Base-by-base conservation (phyloP, 2,888 invertebrate genomes). In the Sesia bembeciformis region DNA sequence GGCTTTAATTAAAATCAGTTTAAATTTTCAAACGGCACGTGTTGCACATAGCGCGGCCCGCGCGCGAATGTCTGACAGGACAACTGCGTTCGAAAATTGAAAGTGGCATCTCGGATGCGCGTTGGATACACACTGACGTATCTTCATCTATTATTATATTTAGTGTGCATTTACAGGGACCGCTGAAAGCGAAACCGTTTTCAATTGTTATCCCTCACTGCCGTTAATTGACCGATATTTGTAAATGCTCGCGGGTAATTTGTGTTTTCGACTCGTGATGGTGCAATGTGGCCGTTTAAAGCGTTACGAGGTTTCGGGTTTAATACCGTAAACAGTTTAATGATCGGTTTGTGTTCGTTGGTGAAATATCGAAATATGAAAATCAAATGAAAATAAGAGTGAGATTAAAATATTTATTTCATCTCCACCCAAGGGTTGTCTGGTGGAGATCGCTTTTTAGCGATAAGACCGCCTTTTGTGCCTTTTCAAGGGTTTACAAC, bases 81-180 rank as follows among this genome's bases (percentile, higher is more conserved):
- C 38, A 38, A 39, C 50, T 59, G 67, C 72, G 64, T 70, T 65
- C 66, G 72, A 79, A 86, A 88, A 87, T 75, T 74, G 87, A 87
- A 84, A 87, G 88, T 87, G 86, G 65, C 61, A 61, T 69, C 66
- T 71, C 74, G 77, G 78, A 81, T 74, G 72, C 74, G 70, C 69
- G 65, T 76, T 74, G 81, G 77, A 78, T 76, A 78, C 70, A 70
- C 84, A 81, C 79, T 80, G 85, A 82, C 78, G 78, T 79, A 80
- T 79, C 73, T 73, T 72, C 76, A 79, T 80, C 82, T 87, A 86
- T 86, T 86, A 84, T 84, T 87, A 87, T 88, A 88, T 88, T 87
- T 87, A 86, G 84, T 76, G 84, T 76, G 73, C 76, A 69, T 71
- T 68, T 77, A 76, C 68, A 76, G 68, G 74, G 71, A 70, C 67